These are phyloP conservation scores for Nephrotoma flavescens DNA, from an alignment of 2,888 invertebrate genomes.

Conservation along the genomic window DNA sequence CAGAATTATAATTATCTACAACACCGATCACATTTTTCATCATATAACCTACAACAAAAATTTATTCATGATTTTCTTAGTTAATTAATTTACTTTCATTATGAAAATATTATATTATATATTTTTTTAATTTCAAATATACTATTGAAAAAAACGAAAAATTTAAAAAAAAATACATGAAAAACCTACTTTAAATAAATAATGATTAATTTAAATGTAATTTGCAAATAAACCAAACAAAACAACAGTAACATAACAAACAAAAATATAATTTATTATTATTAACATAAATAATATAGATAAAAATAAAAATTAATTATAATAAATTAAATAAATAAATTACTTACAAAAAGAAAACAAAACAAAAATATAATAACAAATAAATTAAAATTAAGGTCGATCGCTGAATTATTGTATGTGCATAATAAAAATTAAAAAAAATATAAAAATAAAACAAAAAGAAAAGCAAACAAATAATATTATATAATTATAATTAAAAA, in stretches of 20 bases:
- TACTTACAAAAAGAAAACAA: neutral
- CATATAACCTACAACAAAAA: neutral
- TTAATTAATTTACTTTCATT: neutral
- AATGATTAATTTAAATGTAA: neutral
- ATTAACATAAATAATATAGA: neutral
- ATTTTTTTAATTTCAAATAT: neutral
- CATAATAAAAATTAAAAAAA: neutral
- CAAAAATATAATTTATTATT: neutral
- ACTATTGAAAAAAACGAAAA: neutral
- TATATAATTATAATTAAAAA: neutral
- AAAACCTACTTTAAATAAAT: neutral
- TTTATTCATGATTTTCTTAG: neutral
- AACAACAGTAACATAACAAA: neutral
- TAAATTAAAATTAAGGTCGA: constrained; percentile 1
- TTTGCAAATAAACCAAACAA: neutral
- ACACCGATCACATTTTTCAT: neutral
- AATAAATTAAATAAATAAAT: neutral
- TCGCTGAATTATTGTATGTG: constrained; percentile 4
- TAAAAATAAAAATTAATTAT: neutral
- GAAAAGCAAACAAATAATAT: neutral
- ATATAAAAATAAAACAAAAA: neutral
- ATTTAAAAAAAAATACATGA: neutral
- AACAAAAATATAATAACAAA: neutral
- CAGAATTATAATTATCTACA: neutral
- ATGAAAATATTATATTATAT: neutral